Conservation (phyloP, 2,888 invertebrate genomes). For the Loripinus fragilis region DNA sequence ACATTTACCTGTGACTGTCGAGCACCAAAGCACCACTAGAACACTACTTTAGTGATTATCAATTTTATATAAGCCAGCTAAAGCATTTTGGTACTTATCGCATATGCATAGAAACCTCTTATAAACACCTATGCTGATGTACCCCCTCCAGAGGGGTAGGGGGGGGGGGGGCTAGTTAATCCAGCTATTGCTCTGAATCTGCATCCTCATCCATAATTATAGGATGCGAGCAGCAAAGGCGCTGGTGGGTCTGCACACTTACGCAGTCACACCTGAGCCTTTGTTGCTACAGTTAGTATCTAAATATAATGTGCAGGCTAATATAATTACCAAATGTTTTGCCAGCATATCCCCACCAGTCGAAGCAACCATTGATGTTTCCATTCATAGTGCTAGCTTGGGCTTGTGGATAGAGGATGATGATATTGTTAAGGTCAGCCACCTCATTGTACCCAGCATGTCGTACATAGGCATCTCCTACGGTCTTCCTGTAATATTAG, state of each 20-base stretch:
- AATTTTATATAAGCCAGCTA: too few species aligned
- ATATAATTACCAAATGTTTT: conserved; percentile 59
- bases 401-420: conserved; percentile 77
- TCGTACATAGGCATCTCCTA: conserved; percentile 70
- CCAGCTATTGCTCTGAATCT: too few species aligned
- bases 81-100: too few species aligned
- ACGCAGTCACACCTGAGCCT: neutral
- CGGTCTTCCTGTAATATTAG: conserved; percentile 46
- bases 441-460: conserved; percentile 78
- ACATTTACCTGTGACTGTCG: too few species aligned
- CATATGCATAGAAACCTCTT: too few species aligned
- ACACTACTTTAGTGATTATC: too few species aligned
- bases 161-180: too few species aligned
- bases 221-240: too few species aligned
- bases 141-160: neutral
- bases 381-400: conserved; percentile 16
- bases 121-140: too few species aligned
- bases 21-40: too few species aligned
- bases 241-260: neutral
- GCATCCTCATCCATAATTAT: too few species aligned
- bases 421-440: conserved; percentile 76
- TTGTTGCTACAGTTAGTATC: neutral
- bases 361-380: conserved; percentile 75
- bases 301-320: too few species aligned
- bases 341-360: conserved; percentile 76